These are phyloP conservation scores for Zenarchopterus dispar DNA, from an alignment of 2,797 vertebrate genomes.

Conservation along the genomic window DNA sequence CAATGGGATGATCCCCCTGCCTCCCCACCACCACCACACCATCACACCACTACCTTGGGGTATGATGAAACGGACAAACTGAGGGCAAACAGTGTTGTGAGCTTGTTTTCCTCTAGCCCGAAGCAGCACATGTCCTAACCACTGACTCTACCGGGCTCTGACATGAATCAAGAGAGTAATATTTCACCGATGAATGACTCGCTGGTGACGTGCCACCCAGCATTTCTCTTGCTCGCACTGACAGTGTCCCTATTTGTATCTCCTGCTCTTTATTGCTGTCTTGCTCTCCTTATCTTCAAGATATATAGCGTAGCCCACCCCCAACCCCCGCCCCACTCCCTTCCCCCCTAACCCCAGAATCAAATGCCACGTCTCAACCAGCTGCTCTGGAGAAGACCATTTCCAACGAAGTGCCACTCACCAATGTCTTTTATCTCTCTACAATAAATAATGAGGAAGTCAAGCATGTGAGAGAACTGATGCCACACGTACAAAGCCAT, in stretches of 20 bases:
- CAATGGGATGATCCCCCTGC: slow-evolving; percentile 40
- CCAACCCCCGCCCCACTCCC: no score
- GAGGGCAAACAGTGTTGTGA: slow-evolving; percentile 49
- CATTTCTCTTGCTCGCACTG: slow-evolving; percentile 58
- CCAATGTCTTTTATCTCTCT: slow-evolving; percentile 68
- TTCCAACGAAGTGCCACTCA: slow-evolving; percentile 62
- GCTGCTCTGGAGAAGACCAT: slow-evolving; percentile 60
- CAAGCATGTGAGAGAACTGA: slow-evolving; percentile 56
- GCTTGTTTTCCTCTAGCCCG: slow-evolving; percentile 51
- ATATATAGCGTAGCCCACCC: slow-evolving; percentile 51
- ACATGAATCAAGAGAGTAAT: slow-evolving; percentile 61
- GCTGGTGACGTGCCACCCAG: slow-evolving; percentile 38
- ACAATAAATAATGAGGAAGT: slow-evolving; percentile 71
- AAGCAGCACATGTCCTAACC: slow-evolving; percentile 46
- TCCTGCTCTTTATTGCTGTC: slow-evolving; percentile 40
- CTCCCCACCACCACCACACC: not conserved
- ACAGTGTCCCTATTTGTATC: slow-evolving; percentile 51
- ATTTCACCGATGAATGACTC: slow-evolving; percentile 57
- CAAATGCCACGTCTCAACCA: slow-evolving; percentile 70
- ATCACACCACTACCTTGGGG: slow-evolving; percentile 20
- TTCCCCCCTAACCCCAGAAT: slow-evolving; percentile 46
- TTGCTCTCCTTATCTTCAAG: slow-evolving; percentile 54
- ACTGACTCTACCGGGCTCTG: slow-evolving; percentile 44
- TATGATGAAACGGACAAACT: slow-evolving; percentile 43
- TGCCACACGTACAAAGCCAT: slow-evolving; percentile 44